Base-by-base conservation (phyloP, 2,888 invertebrate genomes). In the Phengaris alcon region DNA sequence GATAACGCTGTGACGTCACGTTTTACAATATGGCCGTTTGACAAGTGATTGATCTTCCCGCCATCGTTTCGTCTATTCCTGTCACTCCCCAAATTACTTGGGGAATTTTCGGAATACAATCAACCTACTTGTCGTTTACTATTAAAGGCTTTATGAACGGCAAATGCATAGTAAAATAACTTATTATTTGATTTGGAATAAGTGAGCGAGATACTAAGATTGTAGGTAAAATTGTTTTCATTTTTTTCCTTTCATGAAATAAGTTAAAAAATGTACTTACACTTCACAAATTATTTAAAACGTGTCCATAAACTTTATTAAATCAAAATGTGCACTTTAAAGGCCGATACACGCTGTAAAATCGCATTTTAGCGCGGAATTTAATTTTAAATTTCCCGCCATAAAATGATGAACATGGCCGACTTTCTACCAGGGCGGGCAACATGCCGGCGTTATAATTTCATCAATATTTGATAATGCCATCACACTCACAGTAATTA, bases 401-500 rank as follows among this genome's bases (percentile, higher is more conserved):
- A 72, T 35, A 72, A 72, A 52, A 52, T 54, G 35, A 46, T 5
- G 52, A 72, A 54, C 54, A 72, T 54, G 72, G 72, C 54, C 13
- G 72, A 15, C 72, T 70, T 70, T 15, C n/a, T 35, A 9, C n/a
- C 48, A 5, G 13, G n/a, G 51, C 54, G 15, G 52, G 51, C 7
- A 13, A 35, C 59, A 35, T 64, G 64, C 35, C 72, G 72, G 13
- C 35, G 72, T 2, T 15, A 70, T 54, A 72, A 72, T 72, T 72
- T 72, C 52, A 72, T 72, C 72, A 52, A 72, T 72, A 52, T 52
- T 72, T 72, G 72, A 72, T 72, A 72, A 72, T 72, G 12, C 52
- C 22, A 72, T 72, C 72, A 72, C 35, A 52, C 54, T 72, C 72
- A 72, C 35, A 52, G 52, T 72, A 72, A 72, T 72, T 72, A 72